Conservation (phyloP, 1,140 invertebrate species). For the Ephestia elutella region DNA sequence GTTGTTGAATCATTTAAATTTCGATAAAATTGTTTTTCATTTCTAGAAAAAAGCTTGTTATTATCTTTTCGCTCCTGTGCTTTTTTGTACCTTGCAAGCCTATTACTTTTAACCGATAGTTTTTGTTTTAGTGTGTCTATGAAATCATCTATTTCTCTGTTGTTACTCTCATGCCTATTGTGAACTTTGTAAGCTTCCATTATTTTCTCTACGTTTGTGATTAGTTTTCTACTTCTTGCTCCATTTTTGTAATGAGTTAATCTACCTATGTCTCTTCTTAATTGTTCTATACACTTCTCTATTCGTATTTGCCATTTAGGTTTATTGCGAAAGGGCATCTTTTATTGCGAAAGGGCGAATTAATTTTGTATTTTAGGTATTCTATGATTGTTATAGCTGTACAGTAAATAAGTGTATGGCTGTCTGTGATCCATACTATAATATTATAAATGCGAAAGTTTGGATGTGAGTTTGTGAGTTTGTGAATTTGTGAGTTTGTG, state of each 20-base stretch:
- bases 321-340: too few relatives aligned
- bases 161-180: slow-evolving; percentile 20
- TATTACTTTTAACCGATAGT: slow-evolving; percentile 10
- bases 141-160: slow-evolving; percentile 16
- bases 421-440: background rate
- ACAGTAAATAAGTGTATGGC: slow-evolving; percentile 8
- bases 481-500: too few relatives aligned
- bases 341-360: background rate
- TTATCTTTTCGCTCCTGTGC: slow-evolving; percentile 21
- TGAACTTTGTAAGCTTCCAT: slow-evolving; percentile 18
- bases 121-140: slow-evolving; percentile 34
- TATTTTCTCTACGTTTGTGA: slow-evolving; percentile 15
- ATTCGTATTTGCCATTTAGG: background rate
- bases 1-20: slow-evolving; percentile 6
- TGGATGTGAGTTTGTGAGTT: too few relatives aligned
- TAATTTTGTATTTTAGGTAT: background rate
- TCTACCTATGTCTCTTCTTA: slow-evolving; percentile 3
- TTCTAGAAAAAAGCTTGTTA: slow-evolving; percentile 22
- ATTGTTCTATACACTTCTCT: background rate
- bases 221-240: slow-evolving; percentile 15
- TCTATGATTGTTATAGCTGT: slow-evolving; percentile 1
- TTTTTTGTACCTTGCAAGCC: background rate
- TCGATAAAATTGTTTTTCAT: slow-evolving; percentile 29
- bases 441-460: too few relatives aligned
- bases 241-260: slow-evolving; percentile 12